Evolutionary conservation across 1,140 invertebrate genomes (phyloP).

Genomic region (Pseudobourletiella spinata): DNA sequence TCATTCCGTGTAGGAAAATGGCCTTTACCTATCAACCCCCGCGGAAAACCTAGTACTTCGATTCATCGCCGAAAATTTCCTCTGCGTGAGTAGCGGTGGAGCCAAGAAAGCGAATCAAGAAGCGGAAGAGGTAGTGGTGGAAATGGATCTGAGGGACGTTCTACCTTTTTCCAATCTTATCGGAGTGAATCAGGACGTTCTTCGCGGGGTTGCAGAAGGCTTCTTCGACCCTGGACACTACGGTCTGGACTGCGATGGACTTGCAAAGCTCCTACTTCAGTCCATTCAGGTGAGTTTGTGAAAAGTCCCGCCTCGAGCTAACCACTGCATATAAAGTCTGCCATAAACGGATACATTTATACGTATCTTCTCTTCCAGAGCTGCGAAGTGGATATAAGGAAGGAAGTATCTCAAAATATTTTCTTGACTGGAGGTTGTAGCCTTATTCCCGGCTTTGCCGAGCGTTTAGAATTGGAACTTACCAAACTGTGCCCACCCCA

Average conservation of each 20-base stretch:
- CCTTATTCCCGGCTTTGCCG: conserved; percentile 52
- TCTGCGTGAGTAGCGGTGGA: conserved; percentile 19
- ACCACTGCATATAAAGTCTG: too few relatives aligned
- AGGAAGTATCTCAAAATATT: conserved; percentile 46
- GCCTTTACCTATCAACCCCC: conserved; percentile 32
- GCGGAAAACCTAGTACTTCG: conserved; percentile 31
- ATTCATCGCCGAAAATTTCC: conserved; percentile 35
- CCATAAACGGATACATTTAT: background rate
- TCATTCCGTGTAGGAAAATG: conserved; percentile 28
- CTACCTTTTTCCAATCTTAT: conserved; percentile 31
- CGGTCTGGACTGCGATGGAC: conserved; percentile 51
- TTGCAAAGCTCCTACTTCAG: conserved; percentile 51
- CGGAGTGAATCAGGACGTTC: conserved; percentile 39
- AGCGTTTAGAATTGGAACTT: conserved; percentile 50
- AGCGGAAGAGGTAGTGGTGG: conserved; percentile 32
- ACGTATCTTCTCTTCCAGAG: conserved; percentile 3
- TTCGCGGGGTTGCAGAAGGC: conserved; percentile 50
- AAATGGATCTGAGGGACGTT: conserved; percentile 35
- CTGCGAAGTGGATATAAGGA: conserved; percentile 48
- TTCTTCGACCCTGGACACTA: conserved; percentile 54
- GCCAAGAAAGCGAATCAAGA: conserved; percentile 28
- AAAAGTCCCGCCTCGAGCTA: background rate
- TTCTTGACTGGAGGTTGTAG: conserved; percentile 51
- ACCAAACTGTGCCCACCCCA: conserved; percentile 49
- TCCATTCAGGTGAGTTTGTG: conserved; percentile 45